Evolutionary conservation across 2,113 vertebrate genomes (phyloP), one percentile per base, ranked within the genome.

Genomic region (Electrona antarctica): DNA sequence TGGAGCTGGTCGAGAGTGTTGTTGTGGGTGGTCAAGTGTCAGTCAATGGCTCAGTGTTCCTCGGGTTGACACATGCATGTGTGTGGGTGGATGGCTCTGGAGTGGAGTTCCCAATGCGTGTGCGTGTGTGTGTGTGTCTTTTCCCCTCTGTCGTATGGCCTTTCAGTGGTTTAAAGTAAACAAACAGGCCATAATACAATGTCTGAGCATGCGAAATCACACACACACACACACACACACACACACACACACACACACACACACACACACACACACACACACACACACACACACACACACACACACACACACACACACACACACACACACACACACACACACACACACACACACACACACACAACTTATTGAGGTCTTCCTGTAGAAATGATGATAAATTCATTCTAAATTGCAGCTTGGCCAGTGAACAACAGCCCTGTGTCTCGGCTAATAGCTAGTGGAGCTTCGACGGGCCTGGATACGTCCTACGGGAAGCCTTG

Each of bases 41-140:
- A 74, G 69, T 74, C 66, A 56, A 61, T 60, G 59, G 64, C 29
- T 21, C 48, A 46, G 56, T 62, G 64, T 60, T n/a, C 52, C 63
- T 61, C n/a, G 9, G 29, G 59, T 55, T 65, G 65, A 80, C 77
- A 83, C 76, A 77, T 47, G 60, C 56, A 10, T 21, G 21, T 21
- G 21, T 21, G 64, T 83, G 67, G 81, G 71, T 2, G 62, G 70
- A 68, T 4, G 64, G 64, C 67, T 73, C 77, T 78, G 74, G 74
- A 73, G 54, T 1, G 0, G 7, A 75, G 76, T 66, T 64, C 62
- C 21, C 21, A 21, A 21, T 21, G 21, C 21, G 21, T 21, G 21
- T 21, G 21, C 2, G 21, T 21, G 21, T 21, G 21, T 21, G 21
- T 21, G 21, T 21, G 21, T 21, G 21, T 21, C 21, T 21, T 21